These are phyloP conservation scores for Saccostrea cuccullata DNA, from an alignment of 1,140 invertebrate genomes.

Conservation along the genomic window DNA sequence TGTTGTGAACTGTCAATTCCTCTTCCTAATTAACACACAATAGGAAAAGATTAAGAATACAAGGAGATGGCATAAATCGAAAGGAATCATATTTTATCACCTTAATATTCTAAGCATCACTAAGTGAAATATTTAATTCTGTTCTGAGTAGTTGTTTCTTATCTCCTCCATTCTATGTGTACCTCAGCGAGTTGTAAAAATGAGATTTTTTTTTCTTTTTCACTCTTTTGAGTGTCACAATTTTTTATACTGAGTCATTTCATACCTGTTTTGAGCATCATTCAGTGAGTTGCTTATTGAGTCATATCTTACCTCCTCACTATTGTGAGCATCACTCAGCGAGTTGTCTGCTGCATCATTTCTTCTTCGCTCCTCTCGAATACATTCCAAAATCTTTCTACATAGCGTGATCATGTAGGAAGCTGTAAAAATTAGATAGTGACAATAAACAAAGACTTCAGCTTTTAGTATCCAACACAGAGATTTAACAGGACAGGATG, in stretches of 20 bases:
- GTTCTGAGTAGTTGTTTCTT: too few relatives aligned
- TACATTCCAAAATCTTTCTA: slow-evolving; percentile 12
- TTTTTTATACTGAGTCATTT: too few relatives aligned
- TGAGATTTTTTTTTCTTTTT: not conserved
- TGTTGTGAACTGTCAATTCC: slow-evolving; percentile 49
- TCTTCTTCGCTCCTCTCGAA: not conserved
- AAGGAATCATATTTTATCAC: not conserved
- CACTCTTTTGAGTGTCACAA: not conserved
- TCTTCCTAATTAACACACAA: slow-evolving; percentile 41
- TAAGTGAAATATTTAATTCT: not conserved
- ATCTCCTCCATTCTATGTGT: too few relatives aligned
- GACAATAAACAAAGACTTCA: not conserved
- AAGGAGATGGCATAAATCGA: too few relatives aligned
- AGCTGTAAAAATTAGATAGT: not conserved
- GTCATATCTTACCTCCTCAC: not conserved
- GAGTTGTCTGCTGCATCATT: not conserved
- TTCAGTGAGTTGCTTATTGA: not conserved
- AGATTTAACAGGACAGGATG: too few relatives aligned
- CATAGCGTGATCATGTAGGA: not conserved
- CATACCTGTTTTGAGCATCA: not conserved
- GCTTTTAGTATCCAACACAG: too few relatives aligned
- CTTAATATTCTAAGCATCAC: not conserved
- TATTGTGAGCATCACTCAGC: not conserved
- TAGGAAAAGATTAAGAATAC: too few relatives aligned
- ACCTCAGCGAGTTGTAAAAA: too few relatives aligned